Conservation (phyloP, 2,888 invertebrate genomes). For the Tortricodes alternella region DNA sequence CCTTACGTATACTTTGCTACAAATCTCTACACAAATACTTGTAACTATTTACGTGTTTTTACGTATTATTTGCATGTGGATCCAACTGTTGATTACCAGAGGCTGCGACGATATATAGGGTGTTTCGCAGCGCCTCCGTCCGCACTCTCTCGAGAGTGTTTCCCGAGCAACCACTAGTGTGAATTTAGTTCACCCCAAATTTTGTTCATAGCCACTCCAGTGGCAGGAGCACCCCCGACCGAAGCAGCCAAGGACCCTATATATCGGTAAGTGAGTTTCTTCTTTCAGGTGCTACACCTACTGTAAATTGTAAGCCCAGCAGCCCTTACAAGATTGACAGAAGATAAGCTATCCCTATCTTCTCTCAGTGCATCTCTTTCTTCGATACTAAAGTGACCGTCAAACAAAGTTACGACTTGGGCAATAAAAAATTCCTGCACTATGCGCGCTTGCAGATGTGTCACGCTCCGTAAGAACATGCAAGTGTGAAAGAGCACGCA, state of each 20-base stretch:
- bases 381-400: no score
- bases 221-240: slow-evolving; percentile 60
- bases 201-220: slow-evolving; percentile 75
- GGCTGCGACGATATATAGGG: slow-evolving; percentile 61
- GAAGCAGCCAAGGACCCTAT: slow-evolving; percentile 51
- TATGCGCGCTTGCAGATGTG: no score
- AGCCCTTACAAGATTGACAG: no score
- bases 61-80: slow-evolving; percentile 71
- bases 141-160: slow-evolving; percentile 75
- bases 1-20: slow-evolving; percentile 40
- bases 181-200: slow-evolving; percentile 60
- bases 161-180: slow-evolving; percentile 54
- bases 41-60: slow-evolving; percentile 67
- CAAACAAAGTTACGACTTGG: no score
- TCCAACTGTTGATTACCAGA: slow-evolving; percentile 61
- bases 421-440: no score
- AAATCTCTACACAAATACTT: slow-evolving; percentile 66
- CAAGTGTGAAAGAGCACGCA: no score
- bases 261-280: slow-evolving; percentile 44
- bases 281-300: no score
- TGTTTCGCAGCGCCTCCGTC: slow-evolving; percentile 39
- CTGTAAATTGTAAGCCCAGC: no score
- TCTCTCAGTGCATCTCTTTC: no score
- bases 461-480: no score
- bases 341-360: no score